Evolutionary conservation across 2,888 invertebrate species (phyloP).

Genomic region (Dryomyza anilis): DNA sequence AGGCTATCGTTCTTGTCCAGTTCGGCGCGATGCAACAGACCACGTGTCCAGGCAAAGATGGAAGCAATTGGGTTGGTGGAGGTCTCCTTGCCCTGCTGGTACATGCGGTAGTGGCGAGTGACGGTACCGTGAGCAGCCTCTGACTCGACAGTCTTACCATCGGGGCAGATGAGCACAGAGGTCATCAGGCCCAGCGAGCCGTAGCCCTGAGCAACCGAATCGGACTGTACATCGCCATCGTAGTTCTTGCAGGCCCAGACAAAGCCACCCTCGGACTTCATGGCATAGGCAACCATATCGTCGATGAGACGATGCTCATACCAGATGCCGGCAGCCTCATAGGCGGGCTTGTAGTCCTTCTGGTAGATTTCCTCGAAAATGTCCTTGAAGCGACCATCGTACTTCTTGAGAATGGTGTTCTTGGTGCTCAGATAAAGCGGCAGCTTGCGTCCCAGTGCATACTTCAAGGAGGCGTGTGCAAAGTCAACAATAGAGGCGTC

Average conservation of each 20-base stretch:
- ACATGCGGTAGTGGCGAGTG: conserved; percentile 85
- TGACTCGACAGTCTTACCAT: conserved; percentile 96
- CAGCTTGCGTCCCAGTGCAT: conserved; percentile 80
- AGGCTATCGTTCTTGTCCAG: conserved; percentile 83
- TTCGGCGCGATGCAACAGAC: conserved; percentile 91
- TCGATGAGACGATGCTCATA: conserved; percentile 98
- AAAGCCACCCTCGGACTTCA: conserved; percentile 98
- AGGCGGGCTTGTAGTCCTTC: conserved; percentile 81
- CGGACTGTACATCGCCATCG: conserved; percentile 98
- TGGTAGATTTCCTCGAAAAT: conserved; percentile 96
- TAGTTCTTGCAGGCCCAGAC: conserved; percentile 99
- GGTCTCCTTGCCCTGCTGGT: conserved; percentile 95
- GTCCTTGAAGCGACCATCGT: conserved; percentile 96
- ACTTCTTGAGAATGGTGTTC: conserved; percentile 94
- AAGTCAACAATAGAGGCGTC: conserved; percentile 92
- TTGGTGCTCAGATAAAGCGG: conserved; percentile 95
- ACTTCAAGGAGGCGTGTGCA: conserved; percentile 93
- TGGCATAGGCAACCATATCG: conserved; percentile 98
- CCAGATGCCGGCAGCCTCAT: conserved; percentile 88
- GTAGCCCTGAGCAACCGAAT: conserved; percentile 96
- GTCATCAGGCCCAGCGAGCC: conserved; percentile 98
- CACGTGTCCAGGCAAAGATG: conserved; percentile 98
- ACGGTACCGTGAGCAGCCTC: conserved; percentile 99
- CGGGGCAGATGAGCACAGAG: conserved; percentile 93
- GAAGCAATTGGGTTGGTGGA: conserved; percentile 99